Evolutionary conservation across 2,888 invertebrate genomes (phyloP), one percentile per base, ranked within the genome.

Genomic region (Ichneumoninae sp.): DNA sequence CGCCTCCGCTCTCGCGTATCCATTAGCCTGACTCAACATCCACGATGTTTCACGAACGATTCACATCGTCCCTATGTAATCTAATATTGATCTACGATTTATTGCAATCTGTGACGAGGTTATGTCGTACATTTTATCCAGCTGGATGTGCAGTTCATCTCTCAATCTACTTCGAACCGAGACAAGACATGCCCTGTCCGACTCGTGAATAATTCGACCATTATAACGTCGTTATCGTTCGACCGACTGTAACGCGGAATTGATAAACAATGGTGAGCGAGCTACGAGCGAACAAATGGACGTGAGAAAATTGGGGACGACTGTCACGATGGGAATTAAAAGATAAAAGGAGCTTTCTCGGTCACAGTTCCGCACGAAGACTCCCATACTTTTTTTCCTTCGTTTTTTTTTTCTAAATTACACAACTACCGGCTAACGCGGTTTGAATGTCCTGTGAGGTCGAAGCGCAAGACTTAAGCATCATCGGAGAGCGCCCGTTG

Each of bases 1-100:
- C 57, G 66, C 68, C 66, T 69, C 36, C 54, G 13, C 54, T 47
- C 33, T n/a, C 1, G 47, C 10, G 47, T 30, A 47, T 74, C 74
- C 74, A 33, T 47, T 62, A 47, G 10, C 57, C 44, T 62, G 74
- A 62, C 74, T 62, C 62, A 74, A 60, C 72, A 6, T 60, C n/a
- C 30, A 16, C 62, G 10, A 60, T 30, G 60, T 60, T 40, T 74
- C 60, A 62, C 62, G 26, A 60, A 47, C 47, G 30, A 74, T 47
- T 62, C 30, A 16, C 57, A 72, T 72, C 22, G 22, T 10, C 8
- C 10, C 22, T 13, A 5, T 4, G 22, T 57, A 57, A 57, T 57
- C 26, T 57, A 57, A 57, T 26, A 26, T 57, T 57, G 22, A 10
- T 57, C 57, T 10, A 57, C 22, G 10, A 57, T 57, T 26, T 26